A percentile compares a stretch with the other conserved stretches of the same genome.
These are phyloP conservation scores for Tetraodon nigroviridis DNA, from an alignment of 2,113 vertebrate genomes.

Conservation along the genomic window DNA sequence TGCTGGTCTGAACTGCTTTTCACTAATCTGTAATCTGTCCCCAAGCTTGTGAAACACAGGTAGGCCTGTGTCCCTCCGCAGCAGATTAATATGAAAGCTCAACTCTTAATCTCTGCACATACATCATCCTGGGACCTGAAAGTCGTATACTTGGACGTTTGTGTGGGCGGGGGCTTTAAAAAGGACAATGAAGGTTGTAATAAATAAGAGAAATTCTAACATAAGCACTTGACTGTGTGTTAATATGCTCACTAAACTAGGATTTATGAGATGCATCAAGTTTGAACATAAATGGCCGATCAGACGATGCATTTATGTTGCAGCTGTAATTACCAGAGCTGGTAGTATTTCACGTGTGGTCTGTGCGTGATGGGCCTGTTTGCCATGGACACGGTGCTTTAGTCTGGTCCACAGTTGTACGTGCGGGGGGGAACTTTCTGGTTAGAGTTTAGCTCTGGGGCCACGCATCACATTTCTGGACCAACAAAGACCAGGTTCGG, in stretches of 20 bases:
- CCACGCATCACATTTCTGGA: constrained; percentile 51
- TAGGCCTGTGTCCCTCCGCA: neutral
- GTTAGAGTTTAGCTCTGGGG: constrained; percentile 38
- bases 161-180: neutral
- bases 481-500: constrained; percentile 36
- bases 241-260: too few species aligned
- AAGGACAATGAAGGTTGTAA: constrained; percentile 1
- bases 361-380: neutral
- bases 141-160: constrained; percentile 1
- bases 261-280: neutral
- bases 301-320: too few species aligned
- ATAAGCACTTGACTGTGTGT: too few species aligned
- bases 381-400: constrained; percentile 16
- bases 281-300: neutral
- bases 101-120: constrained; percentile 1
- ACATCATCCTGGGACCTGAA: constrained; percentile 6
- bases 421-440: constrained; percentile 28
- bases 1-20: too few species aligned
- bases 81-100: neutral
- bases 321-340: too few species aligned
- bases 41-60: neutral
- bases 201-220: neutral
- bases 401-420: constrained; percentile 13
- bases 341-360: neutral
- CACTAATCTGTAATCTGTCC: too few species aligned